Evolutionary conservation across 2,797 vertebrate species (phyloP).

Genomic region (Sebastes paucispinis): DNA sequence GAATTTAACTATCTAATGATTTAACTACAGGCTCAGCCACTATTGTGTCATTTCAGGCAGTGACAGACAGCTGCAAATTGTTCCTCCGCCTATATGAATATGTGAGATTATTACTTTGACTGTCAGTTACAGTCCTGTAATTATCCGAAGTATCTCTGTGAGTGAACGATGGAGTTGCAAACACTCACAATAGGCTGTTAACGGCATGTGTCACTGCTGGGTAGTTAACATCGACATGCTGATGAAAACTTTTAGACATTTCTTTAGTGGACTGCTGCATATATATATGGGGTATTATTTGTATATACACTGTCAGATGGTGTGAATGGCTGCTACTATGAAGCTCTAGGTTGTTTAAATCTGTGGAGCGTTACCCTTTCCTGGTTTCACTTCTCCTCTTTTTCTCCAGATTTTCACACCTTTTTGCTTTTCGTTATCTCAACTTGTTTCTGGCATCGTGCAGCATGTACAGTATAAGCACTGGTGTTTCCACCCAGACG

Average conservation of each 20-base stretch:
- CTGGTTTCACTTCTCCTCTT: too few species aligned
- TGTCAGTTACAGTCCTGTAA: not conserved
- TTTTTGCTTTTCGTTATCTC: too few species aligned
- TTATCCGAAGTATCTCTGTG: not conserved
- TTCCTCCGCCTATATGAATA: not conserved
- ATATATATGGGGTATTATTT: not conserved
- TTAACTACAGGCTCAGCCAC: not conserved
- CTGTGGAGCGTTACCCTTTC: too few species aligned
- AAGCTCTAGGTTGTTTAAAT: not conserved
- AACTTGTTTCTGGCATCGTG: too few species aligned
- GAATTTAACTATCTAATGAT: not conserved
- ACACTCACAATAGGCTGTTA: not conserved
- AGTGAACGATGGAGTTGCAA: not conserved
- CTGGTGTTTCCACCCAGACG: too few species aligned
- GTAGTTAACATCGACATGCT: not conserved
- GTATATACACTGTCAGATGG: not conserved
- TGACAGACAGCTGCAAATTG: not conserved
- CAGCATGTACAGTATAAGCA: too few species aligned
- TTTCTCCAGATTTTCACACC: too few species aligned
- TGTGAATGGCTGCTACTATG: not conserved
- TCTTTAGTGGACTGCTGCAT: not conserved
- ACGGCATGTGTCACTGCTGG: not conserved
- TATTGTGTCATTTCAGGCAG: not conserved
- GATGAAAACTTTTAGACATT: not conserved
- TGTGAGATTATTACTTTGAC: not conserved